Conservation (phyloP, 2,888 invertebrate genomes). For the Cryptus viduatorius region DNA sequence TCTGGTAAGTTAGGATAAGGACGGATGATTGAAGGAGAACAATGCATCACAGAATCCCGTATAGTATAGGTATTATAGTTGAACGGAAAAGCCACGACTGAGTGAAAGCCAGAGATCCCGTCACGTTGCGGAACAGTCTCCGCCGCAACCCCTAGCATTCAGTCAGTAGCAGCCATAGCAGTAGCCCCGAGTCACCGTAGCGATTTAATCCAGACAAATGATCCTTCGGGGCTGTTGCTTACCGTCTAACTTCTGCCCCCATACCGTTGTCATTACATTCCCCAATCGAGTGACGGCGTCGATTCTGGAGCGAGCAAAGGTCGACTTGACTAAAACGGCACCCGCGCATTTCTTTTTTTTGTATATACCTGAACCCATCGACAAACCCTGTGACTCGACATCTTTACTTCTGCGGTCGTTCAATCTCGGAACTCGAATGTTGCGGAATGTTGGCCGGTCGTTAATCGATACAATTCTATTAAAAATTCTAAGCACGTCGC, state of each 20-base stretch:
- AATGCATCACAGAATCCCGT: slow-evolving; percentile 55
- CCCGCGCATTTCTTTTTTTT: neutral
- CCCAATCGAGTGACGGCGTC: slow-evolving; percentile 64
- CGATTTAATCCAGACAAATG: slow-evolving; percentile 80
- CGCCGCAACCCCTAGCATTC: slow-evolving; percentile 59
- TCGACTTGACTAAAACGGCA: slow-evolving; percentile 43
- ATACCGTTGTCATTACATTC: slow-evolving; percentile 48
- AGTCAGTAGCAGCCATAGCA: slow-evolving; percentile 42
- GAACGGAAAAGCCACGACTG: slow-evolving; percentile 53
- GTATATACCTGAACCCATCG: neutral
- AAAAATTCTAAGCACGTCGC: neutral
- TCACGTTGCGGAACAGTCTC: slow-evolving; percentile 58
- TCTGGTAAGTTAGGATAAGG: slow-evolving; percentile 49
- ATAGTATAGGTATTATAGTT: slow-evolving; percentile 65
- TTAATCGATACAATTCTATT: slow-evolving; percentile 31
- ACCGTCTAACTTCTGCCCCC: slow-evolving; percentile 21
- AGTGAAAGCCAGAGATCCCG: slow-evolving; percentile 56
- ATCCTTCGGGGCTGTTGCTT: slow-evolving; percentile 68
- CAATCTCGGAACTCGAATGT: neutral
- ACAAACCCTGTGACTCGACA: slow-evolving; percentile 51
- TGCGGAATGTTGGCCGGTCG: neutral
- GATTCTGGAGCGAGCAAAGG: slow-evolving; percentile 52
- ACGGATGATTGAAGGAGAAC: slow-evolving; percentile 62
- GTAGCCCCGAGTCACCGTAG: slow-evolving; percentile 64
- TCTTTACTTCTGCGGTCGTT: slow-evolving; percentile 39